Evolutionary conservation across 2,113 vertebrate genomes (phyloP).

Genomic region (Nettapus auritus): DNA sequence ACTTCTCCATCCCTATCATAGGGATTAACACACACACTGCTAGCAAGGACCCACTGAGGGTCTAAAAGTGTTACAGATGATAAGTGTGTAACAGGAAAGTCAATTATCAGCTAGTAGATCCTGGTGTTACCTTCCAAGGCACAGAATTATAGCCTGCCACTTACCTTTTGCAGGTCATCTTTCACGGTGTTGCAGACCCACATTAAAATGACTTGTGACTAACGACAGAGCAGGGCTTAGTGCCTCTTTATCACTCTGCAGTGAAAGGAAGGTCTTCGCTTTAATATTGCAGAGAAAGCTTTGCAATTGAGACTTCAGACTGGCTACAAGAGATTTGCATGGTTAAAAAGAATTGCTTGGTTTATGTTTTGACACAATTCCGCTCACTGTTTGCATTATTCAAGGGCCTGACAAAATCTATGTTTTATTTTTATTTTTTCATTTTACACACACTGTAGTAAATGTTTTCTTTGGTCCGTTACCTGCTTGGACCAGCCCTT

Average conservation of each 20-base stretch:
- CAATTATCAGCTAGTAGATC: slow-evolving; percentile 46
- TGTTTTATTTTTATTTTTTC: not conserved
- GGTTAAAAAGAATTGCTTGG: slow-evolving; percentile 17
- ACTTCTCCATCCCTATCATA: not conserved
- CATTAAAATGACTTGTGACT: slow-evolving; percentile 58
- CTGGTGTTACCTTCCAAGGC: not conserved
- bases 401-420: not conserved
- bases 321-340: slow-evolving; percentile 43
- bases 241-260: slow-evolving; percentile 16
- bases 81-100: slow-evolving; percentile 50
- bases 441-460: not conserved
- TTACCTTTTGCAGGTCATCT: slow-evolving; percentile 38
- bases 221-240: slow-evolving; percentile 29
- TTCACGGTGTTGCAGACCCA: slow-evolving; percentile 40
- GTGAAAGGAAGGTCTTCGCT: slow-evolving; percentile 14
- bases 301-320: not conserved
- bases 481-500: not conserved
- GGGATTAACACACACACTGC: not conserved
- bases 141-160: slow-evolving; percentile 21
- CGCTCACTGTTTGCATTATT: slow-evolving; percentile 45
- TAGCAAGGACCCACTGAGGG: not conserved
- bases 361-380: slow-evolving; percentile 21
- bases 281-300: slow-evolving; percentile 29
- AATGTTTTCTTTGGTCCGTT: not conserved
- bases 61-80: slow-evolving; percentile 22